Percentiles rank a stretch among this genome's conserved stretches.
Evolutionary conservation across 2,888 invertebrate genomes (phyloP).

Genomic region (Phengaris arion): DNA sequence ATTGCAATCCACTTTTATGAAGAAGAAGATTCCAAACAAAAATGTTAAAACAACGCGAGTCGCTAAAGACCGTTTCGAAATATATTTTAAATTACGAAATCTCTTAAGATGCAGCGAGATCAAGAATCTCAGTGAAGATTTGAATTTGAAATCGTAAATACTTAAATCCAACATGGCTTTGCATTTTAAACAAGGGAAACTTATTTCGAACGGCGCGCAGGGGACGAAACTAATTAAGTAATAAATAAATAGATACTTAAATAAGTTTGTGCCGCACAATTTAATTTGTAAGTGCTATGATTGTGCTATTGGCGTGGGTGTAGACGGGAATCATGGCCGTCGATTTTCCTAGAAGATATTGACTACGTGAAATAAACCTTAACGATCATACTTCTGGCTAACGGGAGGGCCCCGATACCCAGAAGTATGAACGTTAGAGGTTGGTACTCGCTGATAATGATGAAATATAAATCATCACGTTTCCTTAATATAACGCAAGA

Average conservation of each 20-base stretch:
- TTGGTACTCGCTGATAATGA: neutral
- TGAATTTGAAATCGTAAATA: constrained; percentile 32
- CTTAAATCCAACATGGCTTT: constrained; percentile 32
- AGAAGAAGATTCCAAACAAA: neutral
- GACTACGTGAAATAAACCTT: neutral
- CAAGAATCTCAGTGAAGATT: constrained; percentile 20
- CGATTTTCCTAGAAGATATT: neutral
- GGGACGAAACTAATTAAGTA: constrained; percentile 23
- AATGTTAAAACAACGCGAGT: neutral
- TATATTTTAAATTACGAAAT: constrained; percentile 12
- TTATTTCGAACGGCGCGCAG: constrained; percentile 13
- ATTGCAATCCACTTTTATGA: no score
- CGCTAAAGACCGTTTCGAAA: neutral
- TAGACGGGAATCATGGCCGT: neutral
- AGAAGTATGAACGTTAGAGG: no score
- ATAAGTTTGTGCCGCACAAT: constrained; percentile 1
- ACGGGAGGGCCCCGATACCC: no score
- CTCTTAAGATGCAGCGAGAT: neutral
- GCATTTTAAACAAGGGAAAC: constrained; percentile 32
- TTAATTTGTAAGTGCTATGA: constrained; percentile 3
- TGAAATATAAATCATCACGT: neutral
- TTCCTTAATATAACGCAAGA: neutral
- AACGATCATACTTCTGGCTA: no score
- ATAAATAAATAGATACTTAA: constrained; percentile 7
- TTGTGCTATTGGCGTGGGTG: neutral